A percentile compares a stretch with the other conserved stretches of the same genome.
These are phyloP conservation scores for Oenanthe melanoleuca DNA, from an alignment of 2,113 vertebrate genomes.

Conservation along the genomic window DNA sequence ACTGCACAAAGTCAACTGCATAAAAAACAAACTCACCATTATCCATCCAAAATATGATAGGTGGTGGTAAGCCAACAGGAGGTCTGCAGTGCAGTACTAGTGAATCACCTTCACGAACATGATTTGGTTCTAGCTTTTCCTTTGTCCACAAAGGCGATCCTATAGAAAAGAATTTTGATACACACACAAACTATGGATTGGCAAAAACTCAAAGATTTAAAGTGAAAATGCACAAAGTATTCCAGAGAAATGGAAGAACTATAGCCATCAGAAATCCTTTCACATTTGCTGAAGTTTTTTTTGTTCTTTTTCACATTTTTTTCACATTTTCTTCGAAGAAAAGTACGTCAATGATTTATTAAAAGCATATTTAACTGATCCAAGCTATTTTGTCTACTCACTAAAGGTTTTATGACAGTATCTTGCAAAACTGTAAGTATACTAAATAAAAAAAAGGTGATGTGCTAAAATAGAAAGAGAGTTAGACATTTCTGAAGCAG, in stretches of 20 bases:
- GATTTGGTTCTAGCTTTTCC: constrained; percentile 87
- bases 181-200: not conserved
- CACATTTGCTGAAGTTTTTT: not conserved
- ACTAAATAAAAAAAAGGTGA: not conserved
- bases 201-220: not conserved
- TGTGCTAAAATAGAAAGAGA: not conserved
- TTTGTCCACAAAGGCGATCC: constrained; percentile 98
- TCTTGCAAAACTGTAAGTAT: not conserved
- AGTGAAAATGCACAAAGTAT: not conserved
- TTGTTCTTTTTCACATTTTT: not conserved
- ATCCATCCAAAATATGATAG: constrained; percentile 99
- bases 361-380: not conserved
- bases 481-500: not conserved
- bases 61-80: constrained; percentile 92
- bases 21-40: constrained; percentile 83
- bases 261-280: not conserved
- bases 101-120: constrained; percentile 84
- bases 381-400: not conserved
- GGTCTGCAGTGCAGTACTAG: constrained; percentile 89
- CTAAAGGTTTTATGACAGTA: not conserved
- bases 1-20: not conserved
- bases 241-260: not conserved
- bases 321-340: not conserved
- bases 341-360: not conserved
- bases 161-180: constrained; percentile 59